Evolutionary conservation across 2,888 invertebrate genomes (phyloP).

Genomic region (Pammene fasciana): DNA sequence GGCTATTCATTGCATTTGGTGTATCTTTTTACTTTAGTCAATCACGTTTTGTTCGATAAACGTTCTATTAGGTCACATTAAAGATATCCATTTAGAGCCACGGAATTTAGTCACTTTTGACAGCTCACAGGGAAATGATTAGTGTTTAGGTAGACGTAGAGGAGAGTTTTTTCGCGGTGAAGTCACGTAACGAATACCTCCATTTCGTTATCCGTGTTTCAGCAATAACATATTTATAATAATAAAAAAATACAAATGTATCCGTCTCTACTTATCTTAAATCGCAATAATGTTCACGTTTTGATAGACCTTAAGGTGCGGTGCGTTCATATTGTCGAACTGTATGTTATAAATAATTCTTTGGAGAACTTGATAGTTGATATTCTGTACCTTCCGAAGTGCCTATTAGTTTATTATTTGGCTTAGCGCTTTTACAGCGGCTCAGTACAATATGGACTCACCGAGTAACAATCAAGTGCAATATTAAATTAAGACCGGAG

Average conservation of each 20-base stretch:
- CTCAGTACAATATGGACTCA: conserved; percentile 29
- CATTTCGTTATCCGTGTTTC: conserved; percentile 24
- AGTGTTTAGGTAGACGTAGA: conserved; percentile 24
- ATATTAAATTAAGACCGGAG: conserved; percentile 34
- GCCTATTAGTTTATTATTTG: conserved; percentile 34
- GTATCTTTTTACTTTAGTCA: conserved; percentile 1
- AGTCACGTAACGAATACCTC: conserved; percentile 24
- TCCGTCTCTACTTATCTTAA: conserved; percentile 43
- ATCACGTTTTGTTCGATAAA: conserved; percentile 14
- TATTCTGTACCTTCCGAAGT: conserved; percentile 37
- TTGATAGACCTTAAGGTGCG: conserved; percentile 37
- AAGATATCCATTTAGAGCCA: conserved; percentile 24
- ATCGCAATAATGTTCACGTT: conserved; percentile 44
- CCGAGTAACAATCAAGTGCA: conserved; percentile 35
- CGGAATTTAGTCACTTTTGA: conserved; percentile 39
- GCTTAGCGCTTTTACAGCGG: conserved; percentile 16
- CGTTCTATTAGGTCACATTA: conserved; percentile 4
- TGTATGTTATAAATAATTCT: conserved; percentile 11
- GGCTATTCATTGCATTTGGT: background rate
- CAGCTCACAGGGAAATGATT: conserved; percentile 34
- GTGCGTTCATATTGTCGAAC: conserved; percentile 33
- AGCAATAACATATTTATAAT: conserved; percentile 42
- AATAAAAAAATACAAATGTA: conserved; percentile 37
- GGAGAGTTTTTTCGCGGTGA: conserved; percentile 16
- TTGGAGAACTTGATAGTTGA: conserved; percentile 17